phyloP scores from a whole-genome alignment of 2,113 vertebrate genomes.

The Pteruthius melanotis region DNA sequence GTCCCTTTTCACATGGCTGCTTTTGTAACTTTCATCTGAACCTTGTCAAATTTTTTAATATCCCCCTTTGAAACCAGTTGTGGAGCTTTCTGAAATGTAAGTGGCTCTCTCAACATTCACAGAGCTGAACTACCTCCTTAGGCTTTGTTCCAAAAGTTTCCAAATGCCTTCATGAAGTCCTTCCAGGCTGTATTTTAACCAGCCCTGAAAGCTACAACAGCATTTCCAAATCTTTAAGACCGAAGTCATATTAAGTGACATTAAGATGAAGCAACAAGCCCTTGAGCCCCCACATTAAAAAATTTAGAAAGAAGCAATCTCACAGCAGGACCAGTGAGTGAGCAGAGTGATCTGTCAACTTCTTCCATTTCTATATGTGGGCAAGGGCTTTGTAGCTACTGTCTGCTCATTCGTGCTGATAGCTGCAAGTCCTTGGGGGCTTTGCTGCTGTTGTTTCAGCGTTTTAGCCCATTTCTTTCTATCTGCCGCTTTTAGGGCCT shows the following conservation, averaged over 20 bases:
- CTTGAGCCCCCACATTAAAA: not conserved
- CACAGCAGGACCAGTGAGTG: not conserved
- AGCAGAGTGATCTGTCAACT: not conserved
- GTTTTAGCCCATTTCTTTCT: not conserved
- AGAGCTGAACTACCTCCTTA: not conserved
- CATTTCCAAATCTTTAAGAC: slow-evolving; percentile 12
- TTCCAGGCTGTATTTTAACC: not conserved
- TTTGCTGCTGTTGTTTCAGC: not conserved
- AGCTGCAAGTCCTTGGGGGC: not conserved
- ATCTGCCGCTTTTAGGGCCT: not conserved
- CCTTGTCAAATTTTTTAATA: not conserved
- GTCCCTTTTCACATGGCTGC: not conserved
- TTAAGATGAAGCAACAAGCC: slow-evolving; percentile 1
- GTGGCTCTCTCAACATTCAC: not conserved
- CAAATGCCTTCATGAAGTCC: not conserved
- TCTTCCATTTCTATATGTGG: not conserved
- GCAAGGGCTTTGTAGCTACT: not conserved
- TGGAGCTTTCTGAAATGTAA: not conserved
- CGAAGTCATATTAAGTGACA: not conserved
- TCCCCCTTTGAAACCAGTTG: not conserved
- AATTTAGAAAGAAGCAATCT: not conserved
- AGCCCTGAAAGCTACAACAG: not conserved
- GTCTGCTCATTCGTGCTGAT: not conserved
- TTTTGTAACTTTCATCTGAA: not conserved
- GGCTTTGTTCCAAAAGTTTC: not conserved